Evolutionary conservation across 2,797 vertebrate genomes (phyloP).

Genomic region (Merluccius polli): DNA sequence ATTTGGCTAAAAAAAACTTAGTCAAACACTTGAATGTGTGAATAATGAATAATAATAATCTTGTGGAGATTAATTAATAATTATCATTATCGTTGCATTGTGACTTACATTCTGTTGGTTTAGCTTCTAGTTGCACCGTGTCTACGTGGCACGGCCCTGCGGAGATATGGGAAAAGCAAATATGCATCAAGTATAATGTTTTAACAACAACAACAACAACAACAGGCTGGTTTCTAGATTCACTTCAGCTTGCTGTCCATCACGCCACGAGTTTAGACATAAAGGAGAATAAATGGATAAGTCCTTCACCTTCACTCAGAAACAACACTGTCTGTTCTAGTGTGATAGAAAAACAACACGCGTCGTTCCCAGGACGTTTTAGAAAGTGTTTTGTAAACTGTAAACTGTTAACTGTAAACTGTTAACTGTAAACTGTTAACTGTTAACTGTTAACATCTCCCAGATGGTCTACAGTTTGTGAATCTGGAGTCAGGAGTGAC

Average conservation of each 20-base stretch:
- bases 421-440: too few species aligned
- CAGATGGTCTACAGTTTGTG: not conserved
- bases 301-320: not conserved
- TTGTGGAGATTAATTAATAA: not conserved
- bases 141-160: conserved; percentile 61
- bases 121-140: conserved; percentile 54
- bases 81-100: not conserved
- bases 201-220: not conserved
- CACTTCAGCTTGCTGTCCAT: not conserved
- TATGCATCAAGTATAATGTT: not conserved
- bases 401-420: too few species aligned
- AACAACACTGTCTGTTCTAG: not conserved
- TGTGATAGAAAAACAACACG: not conserved
- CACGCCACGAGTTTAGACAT: too few species aligned
- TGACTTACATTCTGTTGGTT: conserved; percentile 60
- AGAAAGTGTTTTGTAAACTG: too few species aligned
- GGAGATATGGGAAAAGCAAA: not conserved
- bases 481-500: not conserved
- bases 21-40: not conserved
- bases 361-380: too few species aligned
- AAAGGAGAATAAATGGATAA: not conserved
- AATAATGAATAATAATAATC: not conserved
- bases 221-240: not conserved
- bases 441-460: too few species aligned
- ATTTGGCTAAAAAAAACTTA: not conserved